These are phyloP conservation scores for Aurelia aurita complex sp. Pacific DNA, from an alignment of 30 jellyfish, hydroid and myxozoan genomes.

Conservation along the genomic window DNA sequence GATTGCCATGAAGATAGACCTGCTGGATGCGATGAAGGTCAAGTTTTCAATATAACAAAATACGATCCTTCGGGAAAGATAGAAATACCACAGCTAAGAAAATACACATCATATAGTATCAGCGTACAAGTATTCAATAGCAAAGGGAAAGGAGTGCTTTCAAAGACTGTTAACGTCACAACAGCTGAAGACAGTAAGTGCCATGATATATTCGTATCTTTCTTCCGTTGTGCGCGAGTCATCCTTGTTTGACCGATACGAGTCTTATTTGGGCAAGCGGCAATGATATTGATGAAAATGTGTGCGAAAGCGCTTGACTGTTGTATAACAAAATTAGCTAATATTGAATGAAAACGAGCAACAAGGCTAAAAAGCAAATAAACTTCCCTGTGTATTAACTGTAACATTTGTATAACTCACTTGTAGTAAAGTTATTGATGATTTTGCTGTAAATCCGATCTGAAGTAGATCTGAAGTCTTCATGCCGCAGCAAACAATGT, in stretches of 20 bases:
- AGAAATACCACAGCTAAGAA: slow-evolving; percentile 24
- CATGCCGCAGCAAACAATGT: no score
- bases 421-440: no score
- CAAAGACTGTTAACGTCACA: slow-evolving; percentile 16
- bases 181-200: slow-evolving; percentile 61
- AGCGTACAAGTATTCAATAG: slow-evolving; percentile 38
- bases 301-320: no score
- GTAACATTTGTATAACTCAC: no score
- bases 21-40: slow-evolving; percentile 26
- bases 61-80: not conserved
- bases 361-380: no score
- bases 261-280: not conserved
- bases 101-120: slow-evolving; percentile 40
- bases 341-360: no score
- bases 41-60: slow-evolving; percentile 20
- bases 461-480: no score
- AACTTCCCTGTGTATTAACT: no score
- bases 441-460: no score
- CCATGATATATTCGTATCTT: not conserved
- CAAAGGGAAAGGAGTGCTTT: slow-evolving; percentile 47
- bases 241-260: not conserved
- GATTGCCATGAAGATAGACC: slow-evolving; percentile 63
- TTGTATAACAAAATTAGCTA: no score
- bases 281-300: no score
- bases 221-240: not conserved